Evolutionary conservation across 2,797 vertebrate species (phyloP), one percentile per base, ranked within the genome.

Genomic region (Gambusia yucatana): DNA sequence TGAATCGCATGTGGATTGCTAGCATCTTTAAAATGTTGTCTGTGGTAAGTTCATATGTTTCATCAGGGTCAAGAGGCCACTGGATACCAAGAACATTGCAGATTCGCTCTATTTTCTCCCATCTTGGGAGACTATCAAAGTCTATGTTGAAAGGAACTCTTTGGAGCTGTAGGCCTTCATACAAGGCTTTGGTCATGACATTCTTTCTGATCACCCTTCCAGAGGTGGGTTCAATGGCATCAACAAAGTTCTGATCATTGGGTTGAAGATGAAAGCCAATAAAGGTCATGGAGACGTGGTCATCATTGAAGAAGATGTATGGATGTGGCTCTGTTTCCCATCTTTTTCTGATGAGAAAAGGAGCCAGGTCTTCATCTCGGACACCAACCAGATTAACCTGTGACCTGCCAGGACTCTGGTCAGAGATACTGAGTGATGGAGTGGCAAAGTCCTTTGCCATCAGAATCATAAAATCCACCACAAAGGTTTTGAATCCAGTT

Each of bases 381-480:
- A 79, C 77, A 71, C 0, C 75, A 43, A 33, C 6, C 41, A 79
- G 52, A 75, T 92, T 80, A 28, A 91, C 82, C 6, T 76, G n/a
- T 30, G 73, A 70, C 41, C 90, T 95, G 25, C 97, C 97, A 0
- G 97, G 96, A 83, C 98, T 99, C 75, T 99, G 96, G 85, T 99
- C 98, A 3, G 97, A 97, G 80, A 97, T 98, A 79, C 91, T 95
- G 3, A 98, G 95, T 3, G 98, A 98, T 0, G 98, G 98, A 0
- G 98, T 98, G 36, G 98, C 97, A 80, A 99, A 99, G 87, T 99
- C 98, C 61, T 97, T 97, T 0, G 98, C 98, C 98, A 99, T 99
- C 48, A 98, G 80, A 90, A 99, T 97, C 98, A 99, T 98, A 91
- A 99, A 99, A 78, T 96, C 88, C 8, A 99, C 98, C 6, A 99